Percentiles rank a stretch among this genome's conserved stretches.
Conservation (phyloP, 2,888 invertebrate species). For the Rapana venosa region DNA sequence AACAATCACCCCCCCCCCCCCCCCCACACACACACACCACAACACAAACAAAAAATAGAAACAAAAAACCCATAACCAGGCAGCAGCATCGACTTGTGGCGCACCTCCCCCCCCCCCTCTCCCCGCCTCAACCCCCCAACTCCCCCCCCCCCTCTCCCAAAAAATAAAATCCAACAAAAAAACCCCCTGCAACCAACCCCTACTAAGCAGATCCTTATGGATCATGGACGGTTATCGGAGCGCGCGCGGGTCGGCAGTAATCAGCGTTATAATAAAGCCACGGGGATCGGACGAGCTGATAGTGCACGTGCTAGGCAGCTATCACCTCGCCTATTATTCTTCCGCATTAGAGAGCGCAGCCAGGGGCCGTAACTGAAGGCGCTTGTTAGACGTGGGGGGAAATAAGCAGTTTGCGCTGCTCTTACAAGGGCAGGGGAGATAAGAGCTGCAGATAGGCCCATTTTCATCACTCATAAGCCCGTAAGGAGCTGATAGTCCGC, state of each 20-base stretch:
- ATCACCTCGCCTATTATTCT: constrained; percentile 43
- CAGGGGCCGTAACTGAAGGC: constrained; percentile 40
- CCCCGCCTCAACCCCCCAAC: no score
- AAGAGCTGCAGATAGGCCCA: constrained; percentile 20
- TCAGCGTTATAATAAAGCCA: constrained; percentile 22
- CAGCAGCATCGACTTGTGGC: no score
- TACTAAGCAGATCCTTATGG: background rate
- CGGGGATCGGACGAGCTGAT: constrained; percentile 8
- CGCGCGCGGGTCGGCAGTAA: background rate
- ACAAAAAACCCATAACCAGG: no score
- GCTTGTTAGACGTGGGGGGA: constrained; percentile 39
- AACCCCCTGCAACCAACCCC: no score
- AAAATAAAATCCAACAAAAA: no score
- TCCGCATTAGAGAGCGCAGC: constrained; percentile 42
- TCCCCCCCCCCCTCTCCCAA: no score
- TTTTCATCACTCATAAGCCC: constrained; percentile 40
- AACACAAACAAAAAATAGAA: no score
- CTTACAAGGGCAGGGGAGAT: constrained; percentile 28
- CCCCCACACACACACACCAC: no score
- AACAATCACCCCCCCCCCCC: no score
- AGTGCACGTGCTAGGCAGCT: constrained; percentile 34
- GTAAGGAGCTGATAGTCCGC: constrained; percentile 28
- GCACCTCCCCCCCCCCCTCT: no score
- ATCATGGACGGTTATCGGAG: background rate
- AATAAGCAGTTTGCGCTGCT: constrained; percentile 27